These are phyloP conservation scores for Eupithecia dodoneata DNA, from an alignment of 2,888 invertebrate species.

Conservation along the genomic window DNA sequence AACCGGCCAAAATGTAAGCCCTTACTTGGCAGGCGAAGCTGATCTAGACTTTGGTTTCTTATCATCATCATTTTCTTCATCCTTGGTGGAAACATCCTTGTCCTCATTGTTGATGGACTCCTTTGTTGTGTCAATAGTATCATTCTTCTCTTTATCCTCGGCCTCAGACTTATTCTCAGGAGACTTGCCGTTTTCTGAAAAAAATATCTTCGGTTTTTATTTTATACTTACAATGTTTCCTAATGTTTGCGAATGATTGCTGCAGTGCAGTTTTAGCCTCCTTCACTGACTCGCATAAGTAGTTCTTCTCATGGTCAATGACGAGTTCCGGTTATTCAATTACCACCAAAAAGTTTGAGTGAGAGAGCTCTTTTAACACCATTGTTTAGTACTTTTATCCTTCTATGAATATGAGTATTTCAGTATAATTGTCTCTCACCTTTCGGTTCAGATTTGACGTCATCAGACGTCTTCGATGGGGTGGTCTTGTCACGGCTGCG, in stretches of 20 bases:
- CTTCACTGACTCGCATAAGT: neutral
- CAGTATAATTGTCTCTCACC: conserved; percentile 51
- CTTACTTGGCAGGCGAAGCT: conserved; percentile 75
- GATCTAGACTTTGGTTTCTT: conserved; percentile 72
- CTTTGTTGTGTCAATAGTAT: conserved; percentile 60
- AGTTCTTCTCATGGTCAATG: neutral
- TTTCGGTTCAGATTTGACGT: conserved; percentile 71
- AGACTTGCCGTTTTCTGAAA: conserved; percentile 76
- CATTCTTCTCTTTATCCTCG: conserved; percentile 64
- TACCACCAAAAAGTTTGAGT: neutral
- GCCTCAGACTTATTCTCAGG: conserved; percentile 72
- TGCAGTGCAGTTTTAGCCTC: neutral
- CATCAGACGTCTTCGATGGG: conserved; percentile 61
- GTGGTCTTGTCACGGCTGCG: conserved; percentile 67
- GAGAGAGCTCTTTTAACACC: neutral
- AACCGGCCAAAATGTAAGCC: neutral
- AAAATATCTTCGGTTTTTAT: neutral
- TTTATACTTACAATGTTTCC: neutral
- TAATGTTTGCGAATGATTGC: neutral
- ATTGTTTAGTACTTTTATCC: neutral
- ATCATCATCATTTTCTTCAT: conserved; percentile 55
- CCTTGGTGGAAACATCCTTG: conserved; percentile 57
- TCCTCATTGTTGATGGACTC: conserved; percentile 70
- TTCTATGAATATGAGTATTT: neutral
- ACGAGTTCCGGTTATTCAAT: neutral